Conservation (phyloP, 2,113 vertebrate genomes). For the Mohoua ochrocephala region DNA sequence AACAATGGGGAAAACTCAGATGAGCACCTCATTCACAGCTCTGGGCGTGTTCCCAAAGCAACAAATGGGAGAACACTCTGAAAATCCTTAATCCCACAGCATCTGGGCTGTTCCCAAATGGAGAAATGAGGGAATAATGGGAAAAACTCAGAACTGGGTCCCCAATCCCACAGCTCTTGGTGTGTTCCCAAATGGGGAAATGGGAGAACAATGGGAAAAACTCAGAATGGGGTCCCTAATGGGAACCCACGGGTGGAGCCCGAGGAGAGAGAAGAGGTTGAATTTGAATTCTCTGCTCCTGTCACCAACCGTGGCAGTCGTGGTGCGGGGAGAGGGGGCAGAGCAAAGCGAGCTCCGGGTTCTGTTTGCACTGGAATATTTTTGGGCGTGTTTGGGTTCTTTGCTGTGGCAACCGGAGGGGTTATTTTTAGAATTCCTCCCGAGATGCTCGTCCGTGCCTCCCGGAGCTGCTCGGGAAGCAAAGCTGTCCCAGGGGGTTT, state of each 20-base stretch:
- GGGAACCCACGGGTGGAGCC: background rate
- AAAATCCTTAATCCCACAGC: background rate
- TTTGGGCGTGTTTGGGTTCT: constrained; percentile 61
- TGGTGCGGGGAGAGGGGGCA: background rate
- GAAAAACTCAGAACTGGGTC: too few species aligned
- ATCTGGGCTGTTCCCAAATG: rapidly evolving
- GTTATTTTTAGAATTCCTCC: constrained; percentile 61
- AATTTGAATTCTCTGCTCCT: background rate
- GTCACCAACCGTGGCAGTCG: background rate
- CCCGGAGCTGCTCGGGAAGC: background rate
- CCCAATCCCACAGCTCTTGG: too few species aligned
- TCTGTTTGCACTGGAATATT: constrained; percentile 45
- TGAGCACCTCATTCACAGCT: too few species aligned
- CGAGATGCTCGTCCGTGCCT: constrained; percentile 33
- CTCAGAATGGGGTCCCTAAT: background rate
- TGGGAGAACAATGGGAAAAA: background rate
- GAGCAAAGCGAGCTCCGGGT: constrained; percentile 23
- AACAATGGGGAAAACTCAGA: background rate
- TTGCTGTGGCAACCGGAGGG: constrained; percentile 61
- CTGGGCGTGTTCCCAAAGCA: background rate
- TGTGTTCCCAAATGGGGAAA: background rate
- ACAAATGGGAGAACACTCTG: background rate
- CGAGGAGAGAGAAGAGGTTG: background rate
- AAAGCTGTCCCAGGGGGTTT: background rate
- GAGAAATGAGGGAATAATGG: background rate